These are phyloP conservation scores for Melanotaenia boesemani DNA, from an alignment of 2,797 vertebrate genomes.

Conservation along the genomic window DNA sequence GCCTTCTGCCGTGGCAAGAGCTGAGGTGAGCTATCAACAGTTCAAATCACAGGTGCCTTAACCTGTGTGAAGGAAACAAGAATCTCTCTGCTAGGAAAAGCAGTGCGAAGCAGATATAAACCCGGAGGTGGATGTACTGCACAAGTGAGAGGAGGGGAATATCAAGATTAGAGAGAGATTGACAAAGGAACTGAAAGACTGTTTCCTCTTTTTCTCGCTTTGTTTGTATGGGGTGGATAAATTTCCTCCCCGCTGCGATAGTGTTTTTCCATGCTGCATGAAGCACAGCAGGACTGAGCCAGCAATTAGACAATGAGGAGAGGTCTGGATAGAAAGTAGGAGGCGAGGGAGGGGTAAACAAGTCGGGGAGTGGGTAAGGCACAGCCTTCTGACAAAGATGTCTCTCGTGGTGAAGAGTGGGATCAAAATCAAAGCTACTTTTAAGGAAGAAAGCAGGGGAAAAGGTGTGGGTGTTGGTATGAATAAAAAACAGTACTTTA, in stretches of 20 bases:
- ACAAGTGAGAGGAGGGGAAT: constrained; percentile 40
- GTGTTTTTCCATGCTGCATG: constrained; percentile 75
- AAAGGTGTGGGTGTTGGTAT: constrained; percentile 57
- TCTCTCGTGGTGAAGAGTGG: constrained; percentile 66
- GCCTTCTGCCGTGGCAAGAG: constrained; percentile 3
- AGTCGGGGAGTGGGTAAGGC: constrained; percentile 43
- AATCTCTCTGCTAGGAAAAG: constrained; percentile 30
- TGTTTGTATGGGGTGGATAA: constrained; percentile 67
- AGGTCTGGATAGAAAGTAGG: constrained; percentile 39
- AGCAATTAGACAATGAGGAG: constrained; percentile 75
- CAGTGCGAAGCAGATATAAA: constrained; percentile 25
- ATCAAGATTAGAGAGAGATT: constrained; percentile 55
- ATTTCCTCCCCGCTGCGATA: constrained; percentile 65
- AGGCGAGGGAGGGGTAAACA: constrained; percentile 22
- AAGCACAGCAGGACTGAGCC: constrained; percentile 75
- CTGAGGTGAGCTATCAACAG: constrained; percentile 49
- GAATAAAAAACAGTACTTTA: constrained; percentile 60
- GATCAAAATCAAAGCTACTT: constrained; percentile 66
- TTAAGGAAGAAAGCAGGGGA: constrained; percentile 58
- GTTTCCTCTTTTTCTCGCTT: constrained; percentile 48
- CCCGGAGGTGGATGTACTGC: constrained; percentile 43
- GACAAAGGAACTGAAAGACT: constrained; percentile 48
- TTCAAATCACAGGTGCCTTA: constrained; percentile 52
- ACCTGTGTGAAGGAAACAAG: not conserved
- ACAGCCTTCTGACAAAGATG: constrained; percentile 60